A percentile compares a stretch with the other conserved stretches of the same genome.
phyloP scores from a whole-genome alignment of 2,888 invertebrate species.

The Heliconius hortense region DNA sequence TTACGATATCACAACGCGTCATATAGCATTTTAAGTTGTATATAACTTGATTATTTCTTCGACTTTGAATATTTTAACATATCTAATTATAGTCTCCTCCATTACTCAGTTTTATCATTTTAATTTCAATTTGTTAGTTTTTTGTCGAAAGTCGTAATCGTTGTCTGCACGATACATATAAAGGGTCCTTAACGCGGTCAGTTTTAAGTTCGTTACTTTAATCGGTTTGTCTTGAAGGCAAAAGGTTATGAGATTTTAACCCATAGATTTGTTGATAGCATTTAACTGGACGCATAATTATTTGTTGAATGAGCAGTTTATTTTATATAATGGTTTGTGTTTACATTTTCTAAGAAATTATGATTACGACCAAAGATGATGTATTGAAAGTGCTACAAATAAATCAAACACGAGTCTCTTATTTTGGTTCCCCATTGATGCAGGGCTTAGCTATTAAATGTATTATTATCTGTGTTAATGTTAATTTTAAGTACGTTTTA shows the following conservation, averaged over 20 bases:
- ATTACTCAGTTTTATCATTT: slow-evolving; percentile 17
- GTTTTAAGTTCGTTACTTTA: slow-evolving; percentile 47
- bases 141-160: slow-evolving; percentile 25
- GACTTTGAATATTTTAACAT: slow-evolving; percentile 13
- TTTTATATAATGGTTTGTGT: slow-evolving; percentile 73
- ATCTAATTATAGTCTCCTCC: not conserved
- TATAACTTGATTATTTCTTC: not conserved
- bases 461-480: not conserved
- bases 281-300: slow-evolving; percentile 76
- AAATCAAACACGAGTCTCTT: slow-evolving; percentile 44
- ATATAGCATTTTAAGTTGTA: slow-evolving; percentile 4
- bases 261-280: slow-evolving; percentile 77
- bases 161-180: slow-evolving; percentile 47
- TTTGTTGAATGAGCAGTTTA: slow-evolving; percentile 76
- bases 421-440: slow-evolving; percentile 28
- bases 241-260: slow-evolving; percentile 78
- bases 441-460: slow-evolving; percentile 21
- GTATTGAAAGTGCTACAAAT: slow-evolving; percentile 63
- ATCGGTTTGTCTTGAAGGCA: slow-evolving; percentile 70
- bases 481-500: slow-evolving; percentile 32
- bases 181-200: slow-evolving; percentile 52
- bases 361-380: slow-evolving; percentile 57
- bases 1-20: slow-evolving; percentile 2
- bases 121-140: slow-evolving; percentile 2
- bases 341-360: slow-evolving; percentile 71